phyloP scores from a whole-genome alignment of 2,113 vertebrate species.

The Bettongia penicillata region DNA sequence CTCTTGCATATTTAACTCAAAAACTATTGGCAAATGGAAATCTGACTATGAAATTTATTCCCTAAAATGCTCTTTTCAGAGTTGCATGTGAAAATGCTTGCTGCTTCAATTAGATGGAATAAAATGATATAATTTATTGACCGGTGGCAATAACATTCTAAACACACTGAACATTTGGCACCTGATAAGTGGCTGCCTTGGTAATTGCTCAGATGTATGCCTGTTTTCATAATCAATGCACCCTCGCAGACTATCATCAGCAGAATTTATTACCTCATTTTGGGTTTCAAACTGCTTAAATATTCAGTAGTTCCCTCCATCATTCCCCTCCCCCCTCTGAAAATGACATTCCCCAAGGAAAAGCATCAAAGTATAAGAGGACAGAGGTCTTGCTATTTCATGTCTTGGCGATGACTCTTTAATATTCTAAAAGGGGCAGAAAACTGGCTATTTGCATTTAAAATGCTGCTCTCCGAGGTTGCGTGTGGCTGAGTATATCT shows the following conservation, averaged over 20 bases:
- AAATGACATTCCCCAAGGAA: slow-evolving; percentile 78
- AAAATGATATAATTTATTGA: slow-evolving; percentile 80
- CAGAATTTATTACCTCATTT: slow-evolving; percentile 83
- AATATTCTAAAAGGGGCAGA: slow-evolving; percentile 82
- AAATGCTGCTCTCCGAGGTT: slow-evolving; percentile 78
- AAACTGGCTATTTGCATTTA: slow-evolving; percentile 84
- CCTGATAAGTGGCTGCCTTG: slow-evolving; percentile 64
- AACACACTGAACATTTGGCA: slow-evolving; percentile 71
- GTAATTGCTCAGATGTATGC: slow-evolving; percentile 80
- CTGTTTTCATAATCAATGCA: slow-evolving; percentile 81
- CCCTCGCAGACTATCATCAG: slow-evolving; percentile 76
- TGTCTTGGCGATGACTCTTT: slow-evolving; percentile 82
- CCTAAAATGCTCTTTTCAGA: slow-evolving; percentile 70
- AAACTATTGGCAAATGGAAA: slow-evolving; percentile 67
- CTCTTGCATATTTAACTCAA: slow-evolving; percentile 45
- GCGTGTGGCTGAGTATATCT: slow-evolving; percentile 76
- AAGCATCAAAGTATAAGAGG: slow-evolving; percentile 81
- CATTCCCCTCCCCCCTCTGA: slow-evolving; percentile 61
- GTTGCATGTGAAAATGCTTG: slow-evolving; percentile 70
- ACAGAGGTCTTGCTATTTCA: slow-evolving; percentile 82
- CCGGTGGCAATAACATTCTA: slow-evolving; percentile 74
- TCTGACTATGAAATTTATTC: slow-evolving; percentile 68
- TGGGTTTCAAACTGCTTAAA: slow-evolving; percentile 81
- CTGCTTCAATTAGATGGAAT: slow-evolving; percentile 76
- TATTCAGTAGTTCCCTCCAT: slow-evolving; percentile 72